Percentiles rank a stretch among this genome's conserved stretches.
Evolutionary conservation across 1,140 invertebrate genomes (phyloP).

Genomic region (Saccostrea glomerata): DNA sequence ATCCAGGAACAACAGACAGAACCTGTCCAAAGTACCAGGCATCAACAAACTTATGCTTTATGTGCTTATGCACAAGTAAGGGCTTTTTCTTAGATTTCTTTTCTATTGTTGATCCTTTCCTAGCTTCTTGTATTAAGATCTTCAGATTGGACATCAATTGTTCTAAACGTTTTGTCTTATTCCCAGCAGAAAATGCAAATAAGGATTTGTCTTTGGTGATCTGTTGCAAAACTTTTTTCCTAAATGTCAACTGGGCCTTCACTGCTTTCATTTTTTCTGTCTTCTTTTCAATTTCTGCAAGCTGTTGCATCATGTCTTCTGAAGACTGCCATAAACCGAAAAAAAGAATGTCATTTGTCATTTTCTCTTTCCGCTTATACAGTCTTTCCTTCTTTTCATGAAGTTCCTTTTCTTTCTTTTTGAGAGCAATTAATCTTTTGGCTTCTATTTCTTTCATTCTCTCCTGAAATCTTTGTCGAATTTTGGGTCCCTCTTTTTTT

Average conservation of each 20-base stretch:
- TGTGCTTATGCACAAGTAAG: slow-evolving; percentile 34
- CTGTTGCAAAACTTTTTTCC: slow-evolving; percentile 37
- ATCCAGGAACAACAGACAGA: slow-evolving; percentile 49
- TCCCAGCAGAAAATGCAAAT: slow-evolving; percentile 23
- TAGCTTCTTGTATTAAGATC: slow-evolving; percentile 35
- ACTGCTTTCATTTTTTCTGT: slow-evolving; percentile 44
- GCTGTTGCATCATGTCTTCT: not conserved
- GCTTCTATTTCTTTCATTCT: slow-evolving; percentile 56
- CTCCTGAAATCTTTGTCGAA: slow-evolving; percentile 45
- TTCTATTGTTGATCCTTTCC: slow-evolving; percentile 6
- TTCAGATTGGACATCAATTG: slow-evolving; percentile 46
- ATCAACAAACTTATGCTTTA: slow-evolving; percentile 45
- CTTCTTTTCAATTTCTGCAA: not conserved
- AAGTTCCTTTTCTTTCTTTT: slow-evolving; percentile 48
- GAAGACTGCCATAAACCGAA: slow-evolving; percentile 40
- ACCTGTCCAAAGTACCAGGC: slow-evolving; percentile 37
- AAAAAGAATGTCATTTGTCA: slow-evolving; percentile 36
- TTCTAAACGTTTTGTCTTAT: not conserved
- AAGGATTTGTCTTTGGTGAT: not conserved
- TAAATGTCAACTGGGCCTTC: slow-evolving; percentile 42
- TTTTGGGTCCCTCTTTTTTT: slow-evolving; percentile 45
- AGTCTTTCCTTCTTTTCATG: slow-evolving; percentile 15
- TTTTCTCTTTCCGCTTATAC: slow-evolving; percentile 37
- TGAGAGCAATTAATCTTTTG: slow-evolving; percentile 36
- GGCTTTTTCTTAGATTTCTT: slow-evolving; percentile 15